A percentile compares a stretch with the other conserved stretches of the same genome.
phyloP scores from a whole-genome alignment of 2,888 invertebrate species.

The Boloria euphrosyne region DNA sequence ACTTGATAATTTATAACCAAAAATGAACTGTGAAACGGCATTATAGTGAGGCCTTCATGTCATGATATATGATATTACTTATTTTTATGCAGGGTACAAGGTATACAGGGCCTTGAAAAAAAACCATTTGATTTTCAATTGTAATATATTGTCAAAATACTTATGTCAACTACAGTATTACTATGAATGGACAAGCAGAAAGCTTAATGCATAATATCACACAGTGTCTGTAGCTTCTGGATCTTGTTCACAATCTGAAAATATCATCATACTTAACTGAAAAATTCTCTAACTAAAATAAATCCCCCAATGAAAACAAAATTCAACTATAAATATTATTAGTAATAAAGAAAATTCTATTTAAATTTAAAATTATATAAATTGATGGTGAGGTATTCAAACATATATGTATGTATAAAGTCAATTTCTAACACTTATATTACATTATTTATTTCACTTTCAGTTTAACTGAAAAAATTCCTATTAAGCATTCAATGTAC shows the following conservation, averaged over 20 bases:
- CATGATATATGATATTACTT: too few species aligned
- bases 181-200: slow-evolving; percentile 34
- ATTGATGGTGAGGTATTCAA: too few species aligned
- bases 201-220: slow-evolving; percentile 40
- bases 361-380: too few species aligned
- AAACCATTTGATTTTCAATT: slow-evolving; percentile 24
- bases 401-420: background rate
- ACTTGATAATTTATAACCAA: too few species aligned
- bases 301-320: too few species aligned
- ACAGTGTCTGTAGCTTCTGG: slow-evolving; percentile 42
- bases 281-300: background rate
- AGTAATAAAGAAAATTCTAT: too few species aligned
- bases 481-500: background rate
- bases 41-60: too few species aligned
- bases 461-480: slow-evolving; percentile 1
- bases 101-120: background rate
- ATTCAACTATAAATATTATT: too few species aligned
- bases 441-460: background rate
- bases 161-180: slow-evolving; percentile 36
- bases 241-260: slow-evolving; percentile 48
- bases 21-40: too few species aligned
- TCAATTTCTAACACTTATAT: background rate
- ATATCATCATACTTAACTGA: slow-evolving; percentile 34
- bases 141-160: slow-evolving; percentile 43
- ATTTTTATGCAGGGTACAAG: too few species aligned